Conservation (phyloP, 2,797 vertebrate genomes). For the Sebastes reedi region DNA sequence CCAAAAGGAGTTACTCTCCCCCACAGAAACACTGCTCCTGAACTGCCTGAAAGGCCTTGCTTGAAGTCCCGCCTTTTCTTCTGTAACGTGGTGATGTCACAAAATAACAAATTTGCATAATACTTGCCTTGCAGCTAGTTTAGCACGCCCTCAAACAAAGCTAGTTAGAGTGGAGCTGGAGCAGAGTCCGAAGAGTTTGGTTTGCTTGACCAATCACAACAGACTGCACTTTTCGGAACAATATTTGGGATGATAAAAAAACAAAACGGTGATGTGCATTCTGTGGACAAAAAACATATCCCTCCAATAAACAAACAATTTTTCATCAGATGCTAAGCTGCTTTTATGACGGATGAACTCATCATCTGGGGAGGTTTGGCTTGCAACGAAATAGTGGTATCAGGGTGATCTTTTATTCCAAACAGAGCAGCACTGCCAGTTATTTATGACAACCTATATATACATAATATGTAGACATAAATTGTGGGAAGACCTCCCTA, state of each 20-base stretch:
- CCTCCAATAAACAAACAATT: background rate
- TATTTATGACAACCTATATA: slow-evolving; percentile 20
- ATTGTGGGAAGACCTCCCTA: background rate
- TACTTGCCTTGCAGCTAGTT: too few relatives aligned
- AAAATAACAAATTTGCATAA: too few relatives aligned
- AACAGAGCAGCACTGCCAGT: slow-evolving; percentile 12
- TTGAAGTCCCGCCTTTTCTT: too few relatives aligned
- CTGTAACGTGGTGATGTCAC: accelerated
- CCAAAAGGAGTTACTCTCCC: too few relatives aligned
- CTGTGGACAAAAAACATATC: background rate
- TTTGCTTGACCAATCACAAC: too few relatives aligned
- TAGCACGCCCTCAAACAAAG: too few relatives aligned
- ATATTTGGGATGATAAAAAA: background rate
- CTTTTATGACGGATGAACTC: background rate
- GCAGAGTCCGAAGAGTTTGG: too few relatives aligned
- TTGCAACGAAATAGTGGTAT: background rate
- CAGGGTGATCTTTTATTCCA: slow-evolving; percentile 1
- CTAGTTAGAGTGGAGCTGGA: too few relatives aligned
- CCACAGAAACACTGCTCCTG: too few relatives aligned
- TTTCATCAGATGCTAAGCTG: background rate
- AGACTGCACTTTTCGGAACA: background rate
- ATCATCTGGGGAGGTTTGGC: background rate
- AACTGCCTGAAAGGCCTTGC: too few relatives aligned
- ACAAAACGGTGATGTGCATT: background rate
- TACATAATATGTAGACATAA: slow-evolving; percentile 3